A percentile compares a stretch with the other conserved stretches of the same genome.
Evolutionary conservation across 2,113 vertebrate species (phyloP).

Genomic region (Podarcis cretensis): DNA sequence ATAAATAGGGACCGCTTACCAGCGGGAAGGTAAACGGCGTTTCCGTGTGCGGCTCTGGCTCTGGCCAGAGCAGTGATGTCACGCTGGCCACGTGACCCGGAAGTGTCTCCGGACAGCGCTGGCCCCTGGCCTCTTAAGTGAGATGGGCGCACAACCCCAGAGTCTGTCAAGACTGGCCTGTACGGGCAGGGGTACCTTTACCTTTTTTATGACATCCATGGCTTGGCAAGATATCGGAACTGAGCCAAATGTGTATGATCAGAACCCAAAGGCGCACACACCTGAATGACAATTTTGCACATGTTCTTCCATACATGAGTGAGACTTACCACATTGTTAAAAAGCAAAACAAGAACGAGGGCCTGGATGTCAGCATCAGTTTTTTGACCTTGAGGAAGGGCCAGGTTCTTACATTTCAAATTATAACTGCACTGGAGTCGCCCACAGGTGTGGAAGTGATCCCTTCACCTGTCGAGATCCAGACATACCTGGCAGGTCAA

Average conservation of each 20-base stretch:
- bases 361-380: neutral
- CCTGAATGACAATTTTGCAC: neutral
- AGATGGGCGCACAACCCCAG: too few relatives aligned
- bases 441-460: too few relatives aligned
- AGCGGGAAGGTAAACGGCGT: too few relatives aligned
- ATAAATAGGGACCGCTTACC: too few relatives aligned
- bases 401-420: neutral
- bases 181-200: too few relatives aligned
- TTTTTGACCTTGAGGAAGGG: neutral
- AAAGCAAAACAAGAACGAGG: neutral
- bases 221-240: neutral
- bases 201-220: neutral
- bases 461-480: neutral
- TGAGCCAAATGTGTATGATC: neutral
- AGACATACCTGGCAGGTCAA: slow-evolving; percentile 90
- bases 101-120: too few relatives aligned
- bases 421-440: neutral
- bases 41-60: too few relatives aligned
- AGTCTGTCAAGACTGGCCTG: too few relatives aligned
- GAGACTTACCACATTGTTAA: neutral
- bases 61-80: too few relatives aligned
- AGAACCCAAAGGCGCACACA: neutral
- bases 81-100: too few relatives aligned
- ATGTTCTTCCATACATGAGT: neutral
- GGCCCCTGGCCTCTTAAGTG: too few relatives aligned